phyloP scores from a whole-genome alignment of 1,140 invertebrate species.

The Zelostemma sp. region DNA sequence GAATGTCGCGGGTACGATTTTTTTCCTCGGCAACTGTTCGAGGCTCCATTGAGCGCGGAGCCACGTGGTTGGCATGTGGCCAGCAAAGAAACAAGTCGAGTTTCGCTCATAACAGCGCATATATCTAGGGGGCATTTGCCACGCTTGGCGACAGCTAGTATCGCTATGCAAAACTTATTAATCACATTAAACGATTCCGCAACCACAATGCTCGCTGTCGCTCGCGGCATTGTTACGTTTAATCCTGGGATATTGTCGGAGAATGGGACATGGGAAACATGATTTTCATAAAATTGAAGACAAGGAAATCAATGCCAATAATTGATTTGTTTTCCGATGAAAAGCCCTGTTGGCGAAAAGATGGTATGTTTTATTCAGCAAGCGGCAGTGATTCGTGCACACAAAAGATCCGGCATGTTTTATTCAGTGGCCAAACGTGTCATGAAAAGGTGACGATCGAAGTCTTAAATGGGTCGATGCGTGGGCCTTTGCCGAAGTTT shows the following conservation, averaged over 20 bases:
- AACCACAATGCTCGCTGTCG: not conserved
- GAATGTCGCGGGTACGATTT: not conserved
- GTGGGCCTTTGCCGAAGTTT: not conserved
- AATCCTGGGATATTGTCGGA: not conserved
- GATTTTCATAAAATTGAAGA: too few species aligned
- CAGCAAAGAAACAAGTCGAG: not conserved
- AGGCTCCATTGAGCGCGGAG: not conserved
- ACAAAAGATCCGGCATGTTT: not conserved
- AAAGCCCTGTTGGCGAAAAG: not conserved
- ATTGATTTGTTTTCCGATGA: not conserved
- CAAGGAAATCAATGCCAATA: not conserved
- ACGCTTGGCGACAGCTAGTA: not conserved
- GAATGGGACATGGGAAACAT: too few species aligned
- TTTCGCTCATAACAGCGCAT: not conserved
- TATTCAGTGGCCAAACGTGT: conserved; percentile 1
- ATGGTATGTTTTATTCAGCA: not conserved
- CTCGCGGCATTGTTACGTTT: not conserved
- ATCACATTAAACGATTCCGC: not conserved
- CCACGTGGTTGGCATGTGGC: conserved; percentile 1
- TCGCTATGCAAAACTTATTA: conserved; percentile 3
- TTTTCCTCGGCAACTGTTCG: not conserved
- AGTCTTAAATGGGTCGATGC: not conserved
- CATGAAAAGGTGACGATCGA: conserved; percentile 2
- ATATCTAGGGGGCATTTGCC: conserved; percentile 1
- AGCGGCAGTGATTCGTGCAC: not conserved